These are phyloP conservation scores for Knipowitschia caucasica DNA, from an alignment of 2,797 vertebrate genomes.

Conservation along the genomic window DNA sequence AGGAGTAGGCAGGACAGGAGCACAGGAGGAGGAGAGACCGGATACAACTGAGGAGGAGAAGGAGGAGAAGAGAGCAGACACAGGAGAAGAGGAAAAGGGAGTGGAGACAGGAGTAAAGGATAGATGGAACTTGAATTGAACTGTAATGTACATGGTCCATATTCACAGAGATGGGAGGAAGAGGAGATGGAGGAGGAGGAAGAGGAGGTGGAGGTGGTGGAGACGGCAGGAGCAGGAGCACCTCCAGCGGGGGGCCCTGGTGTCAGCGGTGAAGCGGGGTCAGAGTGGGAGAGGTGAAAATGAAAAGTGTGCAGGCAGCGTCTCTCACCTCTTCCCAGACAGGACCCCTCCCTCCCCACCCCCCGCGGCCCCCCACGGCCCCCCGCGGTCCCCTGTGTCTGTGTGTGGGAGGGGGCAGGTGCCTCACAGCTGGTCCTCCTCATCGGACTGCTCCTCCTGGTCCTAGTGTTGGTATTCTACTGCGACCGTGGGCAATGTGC, in stretches of 20 bases:
- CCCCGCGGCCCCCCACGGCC: constrained; percentile 24
- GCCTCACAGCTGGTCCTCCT: constrained; percentile 65
- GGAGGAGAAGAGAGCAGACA: too few relatives aligned
- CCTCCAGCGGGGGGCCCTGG: constrained; percentile 49
- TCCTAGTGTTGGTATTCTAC: too few relatives aligned
- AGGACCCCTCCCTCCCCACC: constrained; percentile 40
- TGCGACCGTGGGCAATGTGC: too few relatives aligned
- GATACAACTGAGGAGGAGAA: too few relatives aligned
- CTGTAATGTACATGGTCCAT: not conserved
- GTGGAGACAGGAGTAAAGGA: too few relatives aligned
- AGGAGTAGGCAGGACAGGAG: too few relatives aligned
- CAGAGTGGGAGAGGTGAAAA: constrained; percentile 81
- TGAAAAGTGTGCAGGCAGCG: constrained; percentile 78
- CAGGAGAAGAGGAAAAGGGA: too few relatives aligned
- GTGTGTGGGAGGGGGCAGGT: constrained; percentile 40
- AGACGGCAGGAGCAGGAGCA: constrained; percentile 36
- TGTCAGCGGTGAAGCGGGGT: constrained; percentile 63
- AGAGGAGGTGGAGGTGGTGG: constrained; percentile 30
- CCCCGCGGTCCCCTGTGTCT: constrained; percentile 19
- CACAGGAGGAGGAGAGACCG: too few relatives aligned
- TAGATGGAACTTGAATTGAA: too few relatives aligned
- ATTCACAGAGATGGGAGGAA: not conserved
- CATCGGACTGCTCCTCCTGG: constrained; percentile 29
- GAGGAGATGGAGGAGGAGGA: constrained; percentile 21
- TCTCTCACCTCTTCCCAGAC: constrained; percentile 76